These are phyloP conservation scores for Papilio dardanus DNA, from an alignment of 1,140 invertebrate species.

Conservation along the genomic window DNA sequence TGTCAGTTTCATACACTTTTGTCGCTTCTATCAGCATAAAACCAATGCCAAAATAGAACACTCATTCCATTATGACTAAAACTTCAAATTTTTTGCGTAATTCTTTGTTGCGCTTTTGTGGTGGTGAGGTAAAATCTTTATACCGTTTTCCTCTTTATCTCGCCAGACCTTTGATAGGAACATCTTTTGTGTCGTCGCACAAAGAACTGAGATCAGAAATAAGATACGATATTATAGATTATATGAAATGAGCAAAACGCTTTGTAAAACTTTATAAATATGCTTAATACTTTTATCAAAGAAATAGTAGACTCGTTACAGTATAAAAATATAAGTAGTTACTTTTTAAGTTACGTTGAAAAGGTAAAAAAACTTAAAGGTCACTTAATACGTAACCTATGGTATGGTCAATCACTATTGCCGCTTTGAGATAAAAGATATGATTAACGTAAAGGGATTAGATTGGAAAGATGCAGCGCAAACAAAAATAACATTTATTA, in stretches of 20 bases:
- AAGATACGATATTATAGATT: conserved; percentile 6
- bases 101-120: background rate
- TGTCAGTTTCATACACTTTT: too few species aligned
- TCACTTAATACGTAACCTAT: too few species aligned
- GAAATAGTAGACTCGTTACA: background rate
- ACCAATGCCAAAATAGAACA: too few species aligned
- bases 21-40: too few species aligned
- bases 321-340: background rate
- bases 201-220: background rate
- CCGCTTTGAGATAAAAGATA: too few species aligned
- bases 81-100: background rate
- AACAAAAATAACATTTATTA: too few species aligned
- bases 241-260: background rate
- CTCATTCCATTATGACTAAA: too few species aligned
- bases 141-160: background rate
- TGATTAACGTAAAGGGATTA: too few species aligned
- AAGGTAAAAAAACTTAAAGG: too few species aligned
- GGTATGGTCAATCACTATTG: too few species aligned
- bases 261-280: background rate
- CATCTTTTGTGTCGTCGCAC: background rate
- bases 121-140: background rate
- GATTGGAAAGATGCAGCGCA: too few species aligned
- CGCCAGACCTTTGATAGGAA: background rate
- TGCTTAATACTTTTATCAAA: background rate
- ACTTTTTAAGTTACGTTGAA: too few species aligned